Evolutionary conservation across 2,113 vertebrate genomes (phyloP).

Genomic region (Orthonyx spaldingii): DNA sequence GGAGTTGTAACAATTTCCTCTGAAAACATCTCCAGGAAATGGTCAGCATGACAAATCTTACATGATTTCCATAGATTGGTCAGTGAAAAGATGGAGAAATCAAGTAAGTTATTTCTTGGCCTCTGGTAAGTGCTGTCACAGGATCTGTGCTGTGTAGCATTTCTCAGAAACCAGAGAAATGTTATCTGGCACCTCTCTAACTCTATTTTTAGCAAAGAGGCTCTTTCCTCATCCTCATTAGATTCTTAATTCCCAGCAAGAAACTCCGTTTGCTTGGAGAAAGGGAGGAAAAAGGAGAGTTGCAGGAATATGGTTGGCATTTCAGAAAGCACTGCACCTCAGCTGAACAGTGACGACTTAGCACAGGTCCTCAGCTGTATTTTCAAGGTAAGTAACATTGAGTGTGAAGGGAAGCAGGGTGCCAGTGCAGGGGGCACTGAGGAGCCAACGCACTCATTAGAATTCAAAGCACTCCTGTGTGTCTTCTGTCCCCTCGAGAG

Average conservation of each 20-base stretch:
- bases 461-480: conserved; percentile 37
- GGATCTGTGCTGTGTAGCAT: background rate
- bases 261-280: background rate
- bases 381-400: background rate
- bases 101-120: background rate
- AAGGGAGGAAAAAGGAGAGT: background rate
- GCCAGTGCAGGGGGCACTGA: background rate
- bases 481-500: background rate
- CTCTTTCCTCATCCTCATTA: background rate
- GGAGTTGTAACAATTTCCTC: background rate
- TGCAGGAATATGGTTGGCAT: background rate
- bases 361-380: background rate
- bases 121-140: background rate
- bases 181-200: background rate
- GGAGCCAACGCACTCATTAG: conserved; percentile 24
- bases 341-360: background rate
- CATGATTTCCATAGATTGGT: background rate
- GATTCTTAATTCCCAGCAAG: background rate
- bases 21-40: background rate
- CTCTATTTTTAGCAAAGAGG: background rate
- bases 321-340: background rate
- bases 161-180: background rate
- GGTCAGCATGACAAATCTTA: background rate
- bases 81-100: background rate
- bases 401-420: background rate